phyloP scores from a whole-genome alignment of 1,140 invertebrate species.

The Drosophila nigromelanica region DNA sequence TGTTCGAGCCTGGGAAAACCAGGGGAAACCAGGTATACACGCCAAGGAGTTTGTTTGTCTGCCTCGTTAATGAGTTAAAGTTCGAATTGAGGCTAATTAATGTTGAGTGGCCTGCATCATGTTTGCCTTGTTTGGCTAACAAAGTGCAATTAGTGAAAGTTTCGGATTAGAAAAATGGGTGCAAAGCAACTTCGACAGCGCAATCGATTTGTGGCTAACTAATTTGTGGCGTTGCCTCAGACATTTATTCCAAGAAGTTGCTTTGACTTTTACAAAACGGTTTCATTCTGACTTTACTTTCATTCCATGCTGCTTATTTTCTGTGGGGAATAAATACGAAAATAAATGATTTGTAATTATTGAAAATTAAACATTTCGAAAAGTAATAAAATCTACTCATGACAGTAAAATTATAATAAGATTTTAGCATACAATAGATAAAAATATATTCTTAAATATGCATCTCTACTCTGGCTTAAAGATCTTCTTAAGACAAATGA shows the following conservation, averaged over 20 bases:
- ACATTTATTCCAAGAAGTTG: not conserved
- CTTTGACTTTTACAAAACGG: not conserved
- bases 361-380: too few species aligned
- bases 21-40: constrained; percentile 25
- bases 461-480: too few species aligned
- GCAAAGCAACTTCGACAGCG: constrained; percentile 5
- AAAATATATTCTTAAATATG: too few species aligned
- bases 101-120: constrained; percentile 61
- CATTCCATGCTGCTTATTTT: not conserved
- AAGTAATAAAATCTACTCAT: too few species aligned
- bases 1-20: not conserved
- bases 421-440: too few species aligned
- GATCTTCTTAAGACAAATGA: too few species aligned
- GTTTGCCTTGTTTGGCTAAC: constrained; percentile 37
- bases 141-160: constrained; percentile 72
- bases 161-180: constrained; percentile 28
- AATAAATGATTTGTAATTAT: not conserved
- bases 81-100: constrained; percentile 73
- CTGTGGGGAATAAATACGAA: not conserved
- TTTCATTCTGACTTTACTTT: not conserved
- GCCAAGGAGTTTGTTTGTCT: constrained; percentile 57
- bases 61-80: constrained; percentile 75
- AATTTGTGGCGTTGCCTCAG: not conserved
- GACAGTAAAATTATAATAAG: too few species aligned
- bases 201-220: constrained; percentile 6